Evolutionary conservation across 2,888 invertebrate species (phyloP), one percentile per base, ranked within the genome.

Genomic region (Parthenolecanium corni): DNA sequence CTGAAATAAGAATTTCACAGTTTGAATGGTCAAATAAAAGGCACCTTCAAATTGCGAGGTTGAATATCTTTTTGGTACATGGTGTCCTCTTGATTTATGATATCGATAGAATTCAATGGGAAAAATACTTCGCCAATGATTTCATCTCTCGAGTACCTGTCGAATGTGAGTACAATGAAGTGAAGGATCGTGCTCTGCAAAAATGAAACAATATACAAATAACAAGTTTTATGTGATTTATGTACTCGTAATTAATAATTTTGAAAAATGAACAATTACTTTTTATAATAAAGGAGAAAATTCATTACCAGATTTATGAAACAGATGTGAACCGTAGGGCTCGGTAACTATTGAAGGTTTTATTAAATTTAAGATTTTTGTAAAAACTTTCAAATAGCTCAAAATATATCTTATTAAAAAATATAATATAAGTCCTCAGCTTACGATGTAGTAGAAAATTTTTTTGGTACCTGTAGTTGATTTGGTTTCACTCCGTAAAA

Each of bases 111-210:
- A 64, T 81, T 79, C 68, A 91, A 75, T n/a, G 86, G 84, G 69
- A 89, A 89, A 69, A 94, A 86, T 64, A 96, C 91, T 75, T 98
- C 97, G 2, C 97, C 98, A 69, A 98, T 93, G 70, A 98, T 92
- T 74, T 97, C 95, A 73, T 98, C 97, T 20, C 97, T 85, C 36
- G 96, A 96, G 74, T 96, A 98, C 73, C 95, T 86, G 70, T 96
- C 95, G 75, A 94, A 96, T 76, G 89, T 96, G 72, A 89, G 80
- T 18, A 93, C 87, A 62, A 92, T 89, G 74, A 95, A 94, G 77
- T 95, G 94, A 58, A 94, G 79, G 4, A 93, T 94, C 74, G 92
- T 91, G 71, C 84, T 85, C 72, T 86, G 72, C 0, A 72, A 72
- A 66, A 57, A 64, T 56, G 64, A 54, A 31, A 36, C 25, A 1